Evolutionary conservation across 2,888 invertebrate genomes (phyloP).

Genomic region (Epinotia demarniana): DNA sequence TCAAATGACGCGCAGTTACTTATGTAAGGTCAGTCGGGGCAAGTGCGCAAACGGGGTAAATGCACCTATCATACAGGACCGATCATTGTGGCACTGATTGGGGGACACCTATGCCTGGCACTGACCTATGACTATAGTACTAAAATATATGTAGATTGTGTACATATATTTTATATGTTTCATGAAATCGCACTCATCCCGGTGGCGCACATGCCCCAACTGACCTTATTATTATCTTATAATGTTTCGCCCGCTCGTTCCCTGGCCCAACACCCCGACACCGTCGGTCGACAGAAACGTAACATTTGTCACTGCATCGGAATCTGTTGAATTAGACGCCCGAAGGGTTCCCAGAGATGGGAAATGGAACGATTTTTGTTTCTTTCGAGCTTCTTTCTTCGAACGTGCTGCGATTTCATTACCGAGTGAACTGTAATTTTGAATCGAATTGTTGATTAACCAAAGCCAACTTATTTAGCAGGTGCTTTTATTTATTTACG

Average conservation of each 20-base stretch:
- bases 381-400: conserved; percentile 46
- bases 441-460: conserved; percentile 35
- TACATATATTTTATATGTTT: no score
- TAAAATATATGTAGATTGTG: no score
- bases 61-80: no score
- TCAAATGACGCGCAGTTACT: background rate
- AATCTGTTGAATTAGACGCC: conserved; percentile 81
- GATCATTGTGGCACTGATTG: no score
- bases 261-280: conserved; percentile 54
- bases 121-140: no score
- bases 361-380: conserved; percentile 73
- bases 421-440: conserved; percentile 25
- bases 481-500: background rate
- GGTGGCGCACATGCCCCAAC: no score
- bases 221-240: background rate
- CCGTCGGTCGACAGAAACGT: conserved; percentile 70
- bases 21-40: no score
- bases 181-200: no score
- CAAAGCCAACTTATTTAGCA: background rate
- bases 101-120: no score
- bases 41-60: no score
- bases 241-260: conserved; percentile 39
- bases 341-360: conserved; percentile 63
- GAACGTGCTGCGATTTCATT: conserved; percentile 38
- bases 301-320: conserved; percentile 83